Percentiles rank a stretch among this genome's conserved stretches.
Evolutionary conservation across 2,797 vertebrate genomes (phyloP).

Genomic region (Lycodopsis pacificus): DNA sequence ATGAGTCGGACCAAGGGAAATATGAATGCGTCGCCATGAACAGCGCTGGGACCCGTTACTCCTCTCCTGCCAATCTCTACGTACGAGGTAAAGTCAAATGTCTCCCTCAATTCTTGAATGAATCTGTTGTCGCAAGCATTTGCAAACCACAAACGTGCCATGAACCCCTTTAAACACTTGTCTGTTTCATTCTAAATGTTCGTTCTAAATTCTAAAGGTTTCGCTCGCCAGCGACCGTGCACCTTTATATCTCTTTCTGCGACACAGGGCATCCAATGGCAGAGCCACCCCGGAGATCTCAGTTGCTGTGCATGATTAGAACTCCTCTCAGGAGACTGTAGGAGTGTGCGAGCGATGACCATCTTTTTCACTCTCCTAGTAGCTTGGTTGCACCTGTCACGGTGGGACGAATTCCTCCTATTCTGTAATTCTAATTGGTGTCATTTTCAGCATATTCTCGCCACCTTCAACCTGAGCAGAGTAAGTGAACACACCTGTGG

Average conservation of each 20-base stretch:
- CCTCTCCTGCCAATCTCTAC: slow-evolving; percentile 86
- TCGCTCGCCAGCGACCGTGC: not conserved
- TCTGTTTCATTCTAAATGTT: slow-evolving; percentile 9
- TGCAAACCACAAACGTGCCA: slow-evolving; percentile 5
- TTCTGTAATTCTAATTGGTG: slow-evolving; percentile 8
- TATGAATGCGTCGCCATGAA: slow-evolving; percentile 87
- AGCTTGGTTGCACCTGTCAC: slow-evolving; percentile 2
- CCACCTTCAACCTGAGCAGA: slow-evolving; percentile 19
- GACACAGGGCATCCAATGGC: not conserved
- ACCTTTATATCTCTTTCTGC: not conserved
- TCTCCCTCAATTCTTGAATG: slow-evolving; percentile 14
- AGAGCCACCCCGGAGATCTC: not conserved
- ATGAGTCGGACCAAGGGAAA: slow-evolving; percentile 87
- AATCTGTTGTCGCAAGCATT: slow-evolving; percentile 24
- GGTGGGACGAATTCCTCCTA: slow-evolving; percentile 17
- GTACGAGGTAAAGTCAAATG: slow-evolving; percentile 82
- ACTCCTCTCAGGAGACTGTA: slow-evolving; percentile 14
- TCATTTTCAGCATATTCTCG: slow-evolving; percentile 20
- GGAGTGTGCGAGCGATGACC: slow-evolving; percentile 21
- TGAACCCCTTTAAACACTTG: not conserved
- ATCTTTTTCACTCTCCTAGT: slow-evolving; percentile 3
- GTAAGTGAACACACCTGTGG: slow-evolving; percentile 19
- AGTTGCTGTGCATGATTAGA: slow-evolving; percentile 21
- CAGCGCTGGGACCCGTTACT: slow-evolving; percentile 86
- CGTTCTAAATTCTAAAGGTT: not conserved